Percentiles rank a stretch among this genome's conserved stretches.
These are phyloP conservation scores for Melanocharis versteri DNA, from an alignment of 2,113 vertebrate species.

Conservation along the genomic window DNA sequence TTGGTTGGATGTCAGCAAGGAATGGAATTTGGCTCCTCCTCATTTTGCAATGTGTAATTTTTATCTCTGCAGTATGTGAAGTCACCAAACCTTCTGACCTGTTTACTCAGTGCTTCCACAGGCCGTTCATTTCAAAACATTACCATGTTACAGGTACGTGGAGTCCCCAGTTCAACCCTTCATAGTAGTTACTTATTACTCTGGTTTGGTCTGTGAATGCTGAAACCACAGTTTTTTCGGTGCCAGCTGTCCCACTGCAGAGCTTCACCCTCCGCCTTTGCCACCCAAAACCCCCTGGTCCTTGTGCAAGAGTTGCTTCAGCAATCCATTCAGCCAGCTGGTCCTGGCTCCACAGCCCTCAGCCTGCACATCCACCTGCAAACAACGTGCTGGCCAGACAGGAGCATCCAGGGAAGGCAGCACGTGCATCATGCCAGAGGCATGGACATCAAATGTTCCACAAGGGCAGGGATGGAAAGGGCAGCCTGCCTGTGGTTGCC, in stretches of 20 bases:
- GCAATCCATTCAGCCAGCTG: background rate
- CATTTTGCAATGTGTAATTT: background rate
- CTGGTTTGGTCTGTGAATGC: background rate
- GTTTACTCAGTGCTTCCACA: slow-evolving; percentile 37
- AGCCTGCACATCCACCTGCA: background rate
- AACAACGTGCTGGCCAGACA: background rate
- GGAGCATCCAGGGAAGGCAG: background rate
- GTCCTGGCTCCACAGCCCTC: background rate
- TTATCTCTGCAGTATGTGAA: background rate
- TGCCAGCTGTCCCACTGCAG: background rate
- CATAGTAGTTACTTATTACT: slow-evolving; percentile 43
- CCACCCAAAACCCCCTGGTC: background rate
- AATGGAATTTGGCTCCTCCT: background rate
- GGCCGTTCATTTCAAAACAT: background rate
- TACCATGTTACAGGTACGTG: background rate
- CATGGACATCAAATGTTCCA: background rate
- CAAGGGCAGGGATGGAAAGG: background rate
- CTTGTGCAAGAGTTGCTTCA: background rate
- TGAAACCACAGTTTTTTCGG: background rate
- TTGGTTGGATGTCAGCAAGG: background rate
- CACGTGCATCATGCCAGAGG: accelerated
- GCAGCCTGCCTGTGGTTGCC: background rate
- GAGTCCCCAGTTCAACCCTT: slow-evolving; percentile 22
- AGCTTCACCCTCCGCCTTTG: background rate
- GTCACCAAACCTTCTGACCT: slow-evolving; percentile 8